These are phyloP conservation scores for Drosophila repletoides DNA, from an alignment of 1,140 invertebrate genomes.

Conservation along the genomic window DNA sequence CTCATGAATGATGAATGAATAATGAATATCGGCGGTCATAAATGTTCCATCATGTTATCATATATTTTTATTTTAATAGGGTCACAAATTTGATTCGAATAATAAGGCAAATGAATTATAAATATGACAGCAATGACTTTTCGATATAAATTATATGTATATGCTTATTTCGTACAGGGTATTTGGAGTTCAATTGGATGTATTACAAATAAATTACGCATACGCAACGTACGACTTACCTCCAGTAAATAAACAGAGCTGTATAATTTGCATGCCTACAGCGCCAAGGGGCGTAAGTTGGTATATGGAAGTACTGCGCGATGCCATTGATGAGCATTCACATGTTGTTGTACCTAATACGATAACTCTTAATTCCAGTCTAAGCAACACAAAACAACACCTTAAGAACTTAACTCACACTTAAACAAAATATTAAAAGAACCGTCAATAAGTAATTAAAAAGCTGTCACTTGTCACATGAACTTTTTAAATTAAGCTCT, in stretches of 20 bases:
- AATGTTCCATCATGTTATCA: no score
- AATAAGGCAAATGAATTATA: no score
- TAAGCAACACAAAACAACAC: neutral
- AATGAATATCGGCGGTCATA: no score
- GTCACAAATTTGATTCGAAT: no score
- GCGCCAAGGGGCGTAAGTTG: slow-evolving; percentile 38
- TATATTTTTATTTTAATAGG: no score
- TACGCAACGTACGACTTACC: slow-evolving; percentile 47
- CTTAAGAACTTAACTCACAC: neutral
- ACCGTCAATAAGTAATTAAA: slow-evolving; percentile 40
- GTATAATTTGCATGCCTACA: slow-evolving; percentile 52
- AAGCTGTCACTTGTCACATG: slow-evolving; percentile 39
- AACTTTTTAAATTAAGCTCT: slow-evolving; percentile 54
- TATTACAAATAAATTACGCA: slow-evolving; percentile 22
- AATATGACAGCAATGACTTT: no score
- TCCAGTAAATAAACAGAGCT: slow-evolving; percentile 53
- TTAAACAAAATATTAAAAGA: slow-evolving; percentile 15
- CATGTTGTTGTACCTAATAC: slow-evolving; percentile 34
- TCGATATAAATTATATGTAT: no score
- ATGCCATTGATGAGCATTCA: slow-evolving; percentile 56
- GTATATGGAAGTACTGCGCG: slow-evolving; percentile 45
- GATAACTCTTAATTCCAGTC: neutral
- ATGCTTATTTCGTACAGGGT: no score
- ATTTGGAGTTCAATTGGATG: no score
- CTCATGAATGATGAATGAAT: no score